Evolutionary conservation across 92 coral and sea anemone genomes (phyloP).

Genomic region (Siderastrea radians): DNA sequence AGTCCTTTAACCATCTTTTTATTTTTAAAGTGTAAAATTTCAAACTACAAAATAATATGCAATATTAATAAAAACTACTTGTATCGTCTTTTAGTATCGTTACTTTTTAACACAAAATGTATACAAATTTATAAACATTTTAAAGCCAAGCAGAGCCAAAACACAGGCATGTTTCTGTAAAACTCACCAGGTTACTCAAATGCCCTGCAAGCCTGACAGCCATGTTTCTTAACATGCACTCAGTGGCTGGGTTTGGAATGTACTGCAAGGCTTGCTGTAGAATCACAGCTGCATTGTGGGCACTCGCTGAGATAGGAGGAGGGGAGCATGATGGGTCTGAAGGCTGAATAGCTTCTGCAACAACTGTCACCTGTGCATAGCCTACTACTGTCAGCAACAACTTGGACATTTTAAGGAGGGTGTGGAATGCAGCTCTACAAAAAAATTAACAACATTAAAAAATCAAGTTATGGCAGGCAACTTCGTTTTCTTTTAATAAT

Average conservation of each 20-base stretch:
- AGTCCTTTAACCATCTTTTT: no score
- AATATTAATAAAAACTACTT: no score
- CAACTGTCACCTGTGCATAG: constrained; percentile 95
- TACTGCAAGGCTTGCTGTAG: constrained; percentile 95
- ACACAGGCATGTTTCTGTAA: background rate
- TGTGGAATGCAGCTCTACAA: constrained; percentile 85
- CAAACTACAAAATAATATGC: no score
- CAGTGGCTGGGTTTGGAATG: constrained; percentile 93
- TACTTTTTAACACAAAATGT: no score
- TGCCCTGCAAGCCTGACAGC: constrained; percentile 92
- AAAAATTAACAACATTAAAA: background rate
- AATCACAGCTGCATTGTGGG: constrained; percentile 94
- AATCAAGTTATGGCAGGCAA: background rate
- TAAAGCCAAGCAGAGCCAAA: background rate
- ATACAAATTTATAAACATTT: no score
- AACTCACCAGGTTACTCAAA: constrained; percentile 81
- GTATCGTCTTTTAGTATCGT: no score
- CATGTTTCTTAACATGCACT: constrained; percentile 92
- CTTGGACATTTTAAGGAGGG: constrained; percentile 91
- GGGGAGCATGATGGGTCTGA: constrained; percentile 71
- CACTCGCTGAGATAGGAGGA: constrained; percentile 84
- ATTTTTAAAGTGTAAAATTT: no score
- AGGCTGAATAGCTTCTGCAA: constrained; percentile 94
- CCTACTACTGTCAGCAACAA: constrained; percentile 90
- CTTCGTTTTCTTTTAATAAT: background rate